phyloP scores from a whole-genome alignment of 2,113 vertebrate species.

The Entelurus aequoreus region DNA sequence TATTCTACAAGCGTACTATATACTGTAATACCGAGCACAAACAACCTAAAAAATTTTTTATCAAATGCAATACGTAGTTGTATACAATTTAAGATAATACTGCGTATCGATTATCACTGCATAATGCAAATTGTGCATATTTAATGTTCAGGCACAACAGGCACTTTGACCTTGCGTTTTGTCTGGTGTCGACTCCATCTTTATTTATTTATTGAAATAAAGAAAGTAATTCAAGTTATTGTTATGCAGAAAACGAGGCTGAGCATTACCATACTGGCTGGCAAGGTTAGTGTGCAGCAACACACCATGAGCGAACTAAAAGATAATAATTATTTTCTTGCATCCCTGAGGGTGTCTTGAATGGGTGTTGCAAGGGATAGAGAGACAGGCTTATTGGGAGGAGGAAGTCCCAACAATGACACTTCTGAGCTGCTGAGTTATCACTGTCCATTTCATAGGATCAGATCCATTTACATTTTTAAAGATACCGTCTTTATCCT shows the following conservation, averaged over 20 bases:
- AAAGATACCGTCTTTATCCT: no score
- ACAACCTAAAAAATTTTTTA: not conserved
- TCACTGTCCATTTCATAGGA: no score
- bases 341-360: no score
- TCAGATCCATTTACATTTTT: no score
- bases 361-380: no score
- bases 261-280: conserved; percentile 50
- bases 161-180: conserved; percentile 45
- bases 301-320: not conserved
- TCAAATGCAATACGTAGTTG: not conserved
- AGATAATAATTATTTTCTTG: no score
- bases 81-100: not conserved
- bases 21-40: no score
- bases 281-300: conserved; percentile 30
- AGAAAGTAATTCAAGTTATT: conserved; percentile 61
- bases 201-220: conserved; percentile 71
- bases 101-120: not conserved
- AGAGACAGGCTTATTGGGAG: no score
- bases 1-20: not conserved
- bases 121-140: conserved; percentile 5
- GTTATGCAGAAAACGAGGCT: conserved; percentile 45
- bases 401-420: no score
- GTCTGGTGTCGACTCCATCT: conserved; percentile 45
- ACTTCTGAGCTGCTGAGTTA: no score
- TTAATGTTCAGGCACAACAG: conserved; percentile 6